Evolutionary conservation across 1,140 invertebrate genomes (phyloP), one percentile per base, ranked within the genome.

Genomic region (Lethocerus indicus): DNA sequence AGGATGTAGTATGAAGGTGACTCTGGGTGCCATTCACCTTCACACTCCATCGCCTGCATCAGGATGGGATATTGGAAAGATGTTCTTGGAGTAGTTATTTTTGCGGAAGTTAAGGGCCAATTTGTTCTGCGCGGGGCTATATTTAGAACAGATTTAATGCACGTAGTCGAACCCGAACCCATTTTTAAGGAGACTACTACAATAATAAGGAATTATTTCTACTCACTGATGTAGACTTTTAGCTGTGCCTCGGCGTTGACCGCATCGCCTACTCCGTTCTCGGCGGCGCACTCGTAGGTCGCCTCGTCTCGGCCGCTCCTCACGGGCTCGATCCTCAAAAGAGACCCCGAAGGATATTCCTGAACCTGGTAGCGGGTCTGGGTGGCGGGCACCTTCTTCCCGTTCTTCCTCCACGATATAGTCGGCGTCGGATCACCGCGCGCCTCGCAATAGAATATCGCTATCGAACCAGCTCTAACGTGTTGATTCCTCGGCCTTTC

Each of bases 221-320:
- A 73, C 81, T 74, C 71, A 92, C 87, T 76, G 75, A 87, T 79
- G 68, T 90, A 84, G 50, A 95, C 87, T 44, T 75, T 79, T 52
- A 98, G 75, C 32, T 76, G 81, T 23, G 90, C 90, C 55, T 84
- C 78, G 32, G 90, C 86, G 53, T 76, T 80, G 49, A 95, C 90
- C 13, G 89, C 86, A 67, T 94, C 90, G 1, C 90, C 92, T 9
- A 91, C 87, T 21, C 90, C 87, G 69, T 97, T 97, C 67, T 96
- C 91, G 0, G 92, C 93, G 43, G 94, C 77, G 65, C 94, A 98
- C 64, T 96, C 92, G 68, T 94, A 97, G 1, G 75, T 79, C 26
- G 86, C 82, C 63, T 92, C 87, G 63, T 95, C 89, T 47, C 88
- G 75, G 14, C 69, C 70, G 16, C 76, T 69, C 52, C 83, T 76